Percentiles rank a stretch among this genome's conserved stretches.
Evolutionary conservation across 2,797 vertebrate species (phyloP).

Genomic region (Acrocephalus scirpaceus): DNA sequence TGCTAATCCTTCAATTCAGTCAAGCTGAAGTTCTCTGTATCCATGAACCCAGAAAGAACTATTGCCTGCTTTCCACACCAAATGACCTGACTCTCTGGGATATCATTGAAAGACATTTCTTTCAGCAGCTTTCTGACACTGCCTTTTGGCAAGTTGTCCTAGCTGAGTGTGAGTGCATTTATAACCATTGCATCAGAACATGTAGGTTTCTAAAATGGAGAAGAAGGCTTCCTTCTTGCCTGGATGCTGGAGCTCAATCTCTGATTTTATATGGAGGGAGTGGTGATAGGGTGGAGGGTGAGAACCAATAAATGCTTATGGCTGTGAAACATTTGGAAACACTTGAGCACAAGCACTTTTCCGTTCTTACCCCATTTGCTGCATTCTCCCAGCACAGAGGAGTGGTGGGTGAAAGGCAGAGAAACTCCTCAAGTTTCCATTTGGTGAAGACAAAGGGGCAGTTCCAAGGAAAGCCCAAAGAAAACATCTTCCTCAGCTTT

Average conservation of each 20-base stretch:
- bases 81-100: constrained; percentile 56
- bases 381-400: background rate
- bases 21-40: constrained; percentile 25
- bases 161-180: background rate
- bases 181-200: background rate
- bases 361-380: background rate
- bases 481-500: constrained; percentile 3
- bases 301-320: constrained; percentile 13
- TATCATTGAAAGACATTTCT: constrained; percentile 46
- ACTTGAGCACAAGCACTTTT: constrained; percentile 46
- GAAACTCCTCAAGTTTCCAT: constrained; percentile 64
- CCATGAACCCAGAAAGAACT: constrained; percentile 38
- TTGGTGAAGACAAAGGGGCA: constrained; percentile 59
- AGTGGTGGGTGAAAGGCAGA: constrained; percentile 29
- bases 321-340: constrained; percentile 59
- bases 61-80: constrained; percentile 43
- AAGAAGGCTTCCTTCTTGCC: background rate
- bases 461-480: constrained; percentile 61
- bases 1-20: constrained; percentile 40
- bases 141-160: constrained; percentile 48
- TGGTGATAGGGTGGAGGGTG: constrained; percentile 21
- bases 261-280: constrained; percentile 49
- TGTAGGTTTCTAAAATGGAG: background rate
- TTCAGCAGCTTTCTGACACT: constrained; percentile 53
- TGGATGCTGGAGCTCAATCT: background rate